Percentiles rank a stretch among this genome's conserved stretches.
Evolutionary conservation across 2,797 vertebrate genomes (phyloP).

Genomic region (Petrocephalus sullivani): DNA sequence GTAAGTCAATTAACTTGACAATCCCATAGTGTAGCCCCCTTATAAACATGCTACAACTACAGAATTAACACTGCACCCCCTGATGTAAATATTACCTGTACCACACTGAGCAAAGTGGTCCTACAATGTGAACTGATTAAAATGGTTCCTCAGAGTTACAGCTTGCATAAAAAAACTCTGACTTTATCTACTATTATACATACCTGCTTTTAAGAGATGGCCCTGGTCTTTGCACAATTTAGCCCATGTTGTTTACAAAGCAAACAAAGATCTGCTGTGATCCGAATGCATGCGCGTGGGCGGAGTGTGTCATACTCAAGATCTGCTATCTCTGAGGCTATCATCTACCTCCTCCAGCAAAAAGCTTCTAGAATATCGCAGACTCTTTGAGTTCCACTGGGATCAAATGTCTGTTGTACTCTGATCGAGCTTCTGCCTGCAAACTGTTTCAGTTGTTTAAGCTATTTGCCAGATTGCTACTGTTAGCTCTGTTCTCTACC

Average conservation of each 20-base stretch:
- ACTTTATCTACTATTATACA: not conserved
- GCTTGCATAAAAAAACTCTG: not conserved
- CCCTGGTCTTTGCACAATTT: not conserved
- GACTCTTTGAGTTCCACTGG: not conserved
- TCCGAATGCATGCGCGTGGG: not conserved
- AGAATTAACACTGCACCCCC: not conserved
- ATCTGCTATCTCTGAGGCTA: not conserved
- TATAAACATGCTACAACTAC: not conserved
- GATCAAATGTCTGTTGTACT: not conserved
- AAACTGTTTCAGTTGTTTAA: not conserved
- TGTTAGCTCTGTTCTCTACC: not conserved
- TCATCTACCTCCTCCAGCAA: not conserved
- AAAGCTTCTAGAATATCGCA: not conserved
- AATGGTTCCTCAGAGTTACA: not conserved
- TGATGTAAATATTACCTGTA: not conserved
- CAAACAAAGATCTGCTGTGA: not conserved
- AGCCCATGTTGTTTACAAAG: not conserved
- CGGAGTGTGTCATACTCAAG: not conserved
- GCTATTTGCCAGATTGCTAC: not conserved
- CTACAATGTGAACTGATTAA: not conserved
- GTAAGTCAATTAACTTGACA: not conserved
- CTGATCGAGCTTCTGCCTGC: not conserved
- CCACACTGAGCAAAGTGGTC: not conserved
- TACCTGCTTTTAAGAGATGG: not conserved
- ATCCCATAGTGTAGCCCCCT: not conserved